phyloP scores from a whole-genome alignment of 2,113 vertebrate genomes.

The Taxidea taxus region DNA sequence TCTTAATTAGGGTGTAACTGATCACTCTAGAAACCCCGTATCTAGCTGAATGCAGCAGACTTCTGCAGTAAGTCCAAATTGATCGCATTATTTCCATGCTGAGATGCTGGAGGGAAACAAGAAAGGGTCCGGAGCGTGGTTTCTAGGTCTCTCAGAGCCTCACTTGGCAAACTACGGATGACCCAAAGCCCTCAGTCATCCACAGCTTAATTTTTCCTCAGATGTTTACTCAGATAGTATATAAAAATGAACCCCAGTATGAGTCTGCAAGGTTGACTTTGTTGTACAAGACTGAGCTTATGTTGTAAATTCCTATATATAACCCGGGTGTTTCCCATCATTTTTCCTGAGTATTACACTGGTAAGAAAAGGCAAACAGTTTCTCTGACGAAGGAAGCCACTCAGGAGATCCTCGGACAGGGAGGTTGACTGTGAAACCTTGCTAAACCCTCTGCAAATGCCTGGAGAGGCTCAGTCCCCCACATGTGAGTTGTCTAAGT shows the following conservation, averaged over 20 bases:
- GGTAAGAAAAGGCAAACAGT: neutral
- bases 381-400: neutral
- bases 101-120: neutral
- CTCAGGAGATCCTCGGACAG: neutral
- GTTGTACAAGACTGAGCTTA: neutral
- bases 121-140: neutral
- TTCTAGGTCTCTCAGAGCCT: neutral
- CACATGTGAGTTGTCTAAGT: neutral
- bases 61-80: neutral
- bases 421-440: neutral
- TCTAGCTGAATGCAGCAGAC: neutral
- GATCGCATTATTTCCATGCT: neutral
- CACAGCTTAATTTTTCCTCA: neutral
- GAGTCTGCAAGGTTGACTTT: neutral
- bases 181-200: neutral
- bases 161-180: accelerated
- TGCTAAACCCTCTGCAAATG: accelerated
- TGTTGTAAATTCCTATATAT: neutral
- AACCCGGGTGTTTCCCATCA: accelerated
- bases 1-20: neutral
- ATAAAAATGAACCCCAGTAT: too few species aligned
- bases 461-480: neutral
- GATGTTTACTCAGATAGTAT: neutral
- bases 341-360: neutral
- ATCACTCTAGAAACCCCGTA: too few species aligned